Evolutionary conservation across 1,140 invertebrate genomes (phyloP), one percentile per base, ranked within the genome.

Genomic region (Procambarus virginalis): DNA sequence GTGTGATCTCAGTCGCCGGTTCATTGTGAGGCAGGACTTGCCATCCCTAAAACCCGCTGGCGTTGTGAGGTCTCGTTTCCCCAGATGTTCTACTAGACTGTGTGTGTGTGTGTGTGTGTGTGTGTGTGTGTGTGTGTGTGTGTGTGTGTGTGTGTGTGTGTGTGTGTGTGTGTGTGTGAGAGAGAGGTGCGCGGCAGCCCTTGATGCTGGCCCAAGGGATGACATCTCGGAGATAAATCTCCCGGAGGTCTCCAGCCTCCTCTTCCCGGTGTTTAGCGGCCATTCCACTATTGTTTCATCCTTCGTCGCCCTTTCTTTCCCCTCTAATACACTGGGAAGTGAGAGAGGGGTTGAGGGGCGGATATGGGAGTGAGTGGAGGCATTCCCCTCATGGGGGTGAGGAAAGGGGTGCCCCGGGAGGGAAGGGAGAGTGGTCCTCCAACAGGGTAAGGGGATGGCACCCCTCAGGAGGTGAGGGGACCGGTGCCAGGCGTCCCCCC

Each of bases 271-370:
- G n/a, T 79, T 79, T 51, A 79, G 51, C 77, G 77, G 48, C 77
- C 45, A 79, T 79, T 79, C 51, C 77, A 79, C 49, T 49, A 79
- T 79, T 49, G 77, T 79, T 79, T 79, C 77, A 79, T 79, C 77
- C 77, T 20, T 79, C 77, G n/a, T 49, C 77, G 49, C 77, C 46
- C 77, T 55, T 20, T 12, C 77, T 79, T 79, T 79, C 77, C n/a
- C 49, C 49, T 48, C 34, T 48, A 46, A 48, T 9, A 8, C 22
- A 6, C 34, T 76, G 22, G 75, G 75, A 76, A 76, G 17, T 45
- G 75, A 45, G 75, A 34, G 22, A 20, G 45, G 46, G 75, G 5
- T 2, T 6, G 17, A 45, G 75, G 75, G 5, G 75, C 75, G 17
- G 10, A 68, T 17, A 10, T 68, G 64, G 20, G 12, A 68, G 64